Evolutionary conservation across 2,113 vertebrate genomes (phyloP).

Genomic region (Fukomys damarensis): DNA sequence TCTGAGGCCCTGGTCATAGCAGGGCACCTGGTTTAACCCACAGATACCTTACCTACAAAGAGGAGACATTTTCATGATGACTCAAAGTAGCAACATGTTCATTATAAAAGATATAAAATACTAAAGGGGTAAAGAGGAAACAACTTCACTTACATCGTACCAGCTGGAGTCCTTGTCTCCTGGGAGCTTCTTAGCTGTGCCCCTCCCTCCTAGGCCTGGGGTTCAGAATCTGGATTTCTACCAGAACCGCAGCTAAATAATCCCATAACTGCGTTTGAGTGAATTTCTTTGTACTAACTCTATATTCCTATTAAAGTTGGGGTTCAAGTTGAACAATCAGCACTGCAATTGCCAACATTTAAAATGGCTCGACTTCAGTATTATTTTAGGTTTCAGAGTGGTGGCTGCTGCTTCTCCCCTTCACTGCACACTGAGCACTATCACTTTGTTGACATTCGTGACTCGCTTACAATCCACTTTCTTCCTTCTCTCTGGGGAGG

Average conservation of each 20-base stretch:
- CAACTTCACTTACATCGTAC: no score
- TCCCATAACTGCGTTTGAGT: not conserved
- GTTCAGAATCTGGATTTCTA: not conserved
- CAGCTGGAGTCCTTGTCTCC: rapidly evolving
- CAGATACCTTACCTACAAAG: not conserved
- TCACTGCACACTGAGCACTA: not conserved
- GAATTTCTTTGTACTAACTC: not conserved
- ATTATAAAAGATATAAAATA: not conserved
- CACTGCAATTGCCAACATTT: not conserved
- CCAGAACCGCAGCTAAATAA: not conserved
- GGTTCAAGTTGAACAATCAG: not conserved
- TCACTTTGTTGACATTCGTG: not conserved
- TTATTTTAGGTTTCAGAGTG: not conserved
- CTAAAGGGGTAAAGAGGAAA: not conserved
- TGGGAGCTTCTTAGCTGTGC: not conserved
- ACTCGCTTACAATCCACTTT: not conserved
- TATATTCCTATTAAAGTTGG: not conserved
- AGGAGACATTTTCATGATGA: not conserved
- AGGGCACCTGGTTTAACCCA: not conserved
- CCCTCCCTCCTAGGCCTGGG: not conserved
- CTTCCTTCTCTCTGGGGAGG: not conserved
- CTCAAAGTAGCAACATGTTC: not conserved
- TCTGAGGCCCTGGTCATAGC: not conserved
- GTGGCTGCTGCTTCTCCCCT: not conserved
- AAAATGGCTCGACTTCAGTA: not conserved